Evolutionary conservation across 2,888 invertebrate species (phyloP), one percentile per base, ranked within the genome.

Genomic region (Campaea margaritaria): DNA sequence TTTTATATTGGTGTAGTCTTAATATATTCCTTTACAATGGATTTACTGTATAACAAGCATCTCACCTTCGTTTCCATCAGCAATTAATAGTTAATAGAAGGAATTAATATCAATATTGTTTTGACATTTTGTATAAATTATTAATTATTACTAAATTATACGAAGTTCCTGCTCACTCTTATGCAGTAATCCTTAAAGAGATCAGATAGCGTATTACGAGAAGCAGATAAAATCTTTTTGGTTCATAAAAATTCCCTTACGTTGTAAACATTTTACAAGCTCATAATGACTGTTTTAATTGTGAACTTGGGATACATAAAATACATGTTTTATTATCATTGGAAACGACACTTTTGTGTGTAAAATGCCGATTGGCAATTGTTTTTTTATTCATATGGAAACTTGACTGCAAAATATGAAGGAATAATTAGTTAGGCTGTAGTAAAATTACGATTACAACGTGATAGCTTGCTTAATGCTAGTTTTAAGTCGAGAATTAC

Each of bases 291-390:
- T 64, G 64, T 75, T 85, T 86, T 88, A 86, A 87, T 86, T 81
- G 82, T 81, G 60, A 68, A 66, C 75, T 73, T 69, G 63, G 53
- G 53, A 54, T 69, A 64, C 68, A 83, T 87, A 86, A 88, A 86
- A 70, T 71, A 67, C 66, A 74, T 58, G 72, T 80, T 88, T 89
- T 89, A 89, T 87, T 85, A 84, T 85, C 83, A 86, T 87, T 82
- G 76, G 80, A 73, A 69, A 72, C 74, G 85, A 88, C 86, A 85
- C 82, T 78, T 79, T 77, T 81, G 78, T 75, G 52, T 77, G 68
- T 65, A 76, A 79, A 73, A 76, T 73, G 74, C 62, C 73, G 78
- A 82, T 80, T 79, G 77, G 78, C 74, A 78, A 80, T 79, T 78
- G 74, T 76, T 31, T 31, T 31, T 31, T 31, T 31, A 7, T 31